These are phyloP conservation scores for Mohoua ochrocephala DNA, from an alignment of 2,113 vertebrate species.

Conservation along the genomic window DNA sequence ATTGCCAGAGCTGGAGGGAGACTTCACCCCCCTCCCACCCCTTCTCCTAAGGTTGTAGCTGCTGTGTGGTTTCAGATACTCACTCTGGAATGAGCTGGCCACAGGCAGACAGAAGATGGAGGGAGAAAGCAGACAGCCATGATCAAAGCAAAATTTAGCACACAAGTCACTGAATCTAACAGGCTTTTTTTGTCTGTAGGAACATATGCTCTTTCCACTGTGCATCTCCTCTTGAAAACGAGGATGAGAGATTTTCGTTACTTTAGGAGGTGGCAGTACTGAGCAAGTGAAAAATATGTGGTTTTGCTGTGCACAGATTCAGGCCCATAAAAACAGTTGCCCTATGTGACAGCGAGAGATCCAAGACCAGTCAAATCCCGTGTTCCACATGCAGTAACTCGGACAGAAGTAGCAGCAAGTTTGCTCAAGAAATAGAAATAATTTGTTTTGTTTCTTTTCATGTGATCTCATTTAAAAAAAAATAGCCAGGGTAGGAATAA, in stretches of 20 bases:
- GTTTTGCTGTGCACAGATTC: background rate
- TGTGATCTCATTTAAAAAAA: background rate
- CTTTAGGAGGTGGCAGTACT: background rate
- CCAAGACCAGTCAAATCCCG: background rate
- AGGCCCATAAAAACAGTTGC: background rate
- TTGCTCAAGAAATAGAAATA: background rate
- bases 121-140: background rate
- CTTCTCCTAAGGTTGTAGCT: background rate
- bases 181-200: background rate
- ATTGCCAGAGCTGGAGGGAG: constrained; percentile 12
- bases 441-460: background rate
- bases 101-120: background rate
- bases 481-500: background rate
- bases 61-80: background rate
- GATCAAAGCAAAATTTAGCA: constrained; percentile 35
- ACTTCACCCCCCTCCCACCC: background rate
- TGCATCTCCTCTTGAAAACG: background rate
- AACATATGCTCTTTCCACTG: background rate
- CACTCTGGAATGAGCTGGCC: background rate
- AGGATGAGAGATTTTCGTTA: background rate
- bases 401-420: background rate
- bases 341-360: background rate
- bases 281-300: background rate
- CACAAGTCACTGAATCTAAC: background rate
- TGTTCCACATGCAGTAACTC: background rate